Evolutionary conservation across 2,888 invertebrate species (phyloP), one percentile per base, ranked within the genome.

Genomic region (Hedychridium roseum): DNA sequence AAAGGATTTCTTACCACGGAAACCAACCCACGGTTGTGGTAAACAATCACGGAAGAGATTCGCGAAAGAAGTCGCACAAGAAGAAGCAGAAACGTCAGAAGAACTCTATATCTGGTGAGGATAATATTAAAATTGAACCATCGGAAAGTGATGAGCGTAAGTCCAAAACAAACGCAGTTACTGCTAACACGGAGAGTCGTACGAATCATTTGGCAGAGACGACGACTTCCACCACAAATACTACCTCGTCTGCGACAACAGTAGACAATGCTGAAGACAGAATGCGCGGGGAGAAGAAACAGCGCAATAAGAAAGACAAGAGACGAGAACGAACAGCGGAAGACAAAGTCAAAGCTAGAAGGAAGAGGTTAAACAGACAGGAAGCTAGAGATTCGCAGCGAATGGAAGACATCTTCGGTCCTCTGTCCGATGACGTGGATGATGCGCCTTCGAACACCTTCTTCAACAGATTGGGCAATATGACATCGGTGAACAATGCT

Each of bases 391-490:
- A 78, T 23, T 76, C 73, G 14, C 77, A 79, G 47, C 52, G 91
- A 79, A 90, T 92, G 89, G 91, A 92, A 76, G 92, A 91, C 63
- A 92, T 93, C 52, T 93, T 93, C 79, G 93, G 92, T 0, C 90
- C 92, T 7, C 81, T 92, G 50, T 92, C 93, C 1, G 93, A 91
- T 68, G 90, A 92, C 63, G 86, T 87, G 56, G 78, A 79, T 23
- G 77, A 77, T 16, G 65, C 60, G 6, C 67, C 75, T 0, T 65
- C 70, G n/a, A 72, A 74, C 38, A 68, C 70, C 1, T 78, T 73
- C 46, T 79, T 72, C 56, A 74, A 74, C 35, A 63, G 70, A 15
- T 57, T 72, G 7, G 57, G 64, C 4, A 71, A 64, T 20, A 62
- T 71, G 3, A 58, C 71, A 2, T 53, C 68, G 4, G 74, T 74